Evolutionary conservation across 2,797 vertebrate species (phyloP).

Genomic region (Euthynnus affinis): DNA sequence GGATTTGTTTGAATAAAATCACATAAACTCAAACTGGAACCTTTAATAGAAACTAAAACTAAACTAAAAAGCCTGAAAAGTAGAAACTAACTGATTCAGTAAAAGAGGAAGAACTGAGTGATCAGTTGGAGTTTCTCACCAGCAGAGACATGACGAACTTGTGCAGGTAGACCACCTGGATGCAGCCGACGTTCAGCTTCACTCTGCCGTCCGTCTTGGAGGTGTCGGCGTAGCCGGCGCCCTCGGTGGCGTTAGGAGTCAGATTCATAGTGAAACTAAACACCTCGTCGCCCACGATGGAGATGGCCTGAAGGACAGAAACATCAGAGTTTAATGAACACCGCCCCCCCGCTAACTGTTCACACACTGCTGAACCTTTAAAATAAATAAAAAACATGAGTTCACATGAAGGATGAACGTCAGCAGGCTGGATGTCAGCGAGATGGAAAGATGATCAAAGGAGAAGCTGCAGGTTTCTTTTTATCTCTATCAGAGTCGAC

Average conservation of each 20-base stretch:
- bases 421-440: too few species aligned
- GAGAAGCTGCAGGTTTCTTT: background rate
- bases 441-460: too few species aligned
- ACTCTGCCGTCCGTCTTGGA: conserved; percentile 92
- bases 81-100: too few species aligned
- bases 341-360: too few species aligned
- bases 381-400: too few species aligned
- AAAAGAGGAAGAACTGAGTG: too few species aligned
- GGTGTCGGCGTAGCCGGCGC: conserved; percentile 89
- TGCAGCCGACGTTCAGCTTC: conserved; percentile 94
- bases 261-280: conserved; percentile 93
- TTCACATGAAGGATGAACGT: too few species aligned
- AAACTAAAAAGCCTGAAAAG: background rate
- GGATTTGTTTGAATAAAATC: too few species aligned
- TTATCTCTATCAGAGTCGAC: background rate
- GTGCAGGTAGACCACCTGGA: conserved; percentile 95
- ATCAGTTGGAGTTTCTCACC: conserved; percentile 85
- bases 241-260: conserved; percentile 92
- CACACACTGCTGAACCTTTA: too few species aligned
- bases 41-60: background rate
- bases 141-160: conserved; percentile 94
- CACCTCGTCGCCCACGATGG: conserved; percentile 95
- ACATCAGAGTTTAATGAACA: background rate
- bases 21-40: background rate
- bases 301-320: conserved; percentile 87